These are phyloP conservation scores for Trematomus loennbergii DNA, from an alignment of 2,113 vertebrate species.

Conservation along the genomic window DNA sequence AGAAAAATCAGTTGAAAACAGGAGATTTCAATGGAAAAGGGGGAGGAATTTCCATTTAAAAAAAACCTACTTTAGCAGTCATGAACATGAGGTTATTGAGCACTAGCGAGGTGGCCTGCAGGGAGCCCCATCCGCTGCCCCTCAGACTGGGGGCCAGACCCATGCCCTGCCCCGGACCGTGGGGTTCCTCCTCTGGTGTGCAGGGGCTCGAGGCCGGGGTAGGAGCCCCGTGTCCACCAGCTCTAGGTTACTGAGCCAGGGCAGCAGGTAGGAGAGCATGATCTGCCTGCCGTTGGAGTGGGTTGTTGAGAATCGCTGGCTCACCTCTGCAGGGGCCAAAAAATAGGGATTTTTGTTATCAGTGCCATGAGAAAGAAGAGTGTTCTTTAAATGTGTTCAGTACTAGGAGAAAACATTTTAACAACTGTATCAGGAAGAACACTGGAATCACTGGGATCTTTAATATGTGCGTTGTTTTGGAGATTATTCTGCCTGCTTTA, in stretches of 20 bases:
- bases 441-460: background rate
- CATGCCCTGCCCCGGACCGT: constrained; percentile 85
- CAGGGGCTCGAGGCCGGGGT: constrained; percentile 94
- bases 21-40: background rate
- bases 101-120: constrained; percentile 95
- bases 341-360: background rate
- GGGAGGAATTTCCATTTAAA: no score
- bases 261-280: constrained; percentile 97
- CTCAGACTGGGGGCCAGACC: constrained; percentile 86
- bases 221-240: constrained; percentile 95
- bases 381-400: background rate
- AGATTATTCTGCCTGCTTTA: background rate
- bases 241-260: constrained; percentile 98
- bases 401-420: background rate
- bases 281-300: constrained; percentile 97
- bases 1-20: background rate
- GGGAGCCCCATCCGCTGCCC: constrained; percentile 96
- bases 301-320: constrained; percentile 96
- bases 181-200: constrained; percentile 92
- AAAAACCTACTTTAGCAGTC: constrained; percentile 92
- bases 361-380: background rate
- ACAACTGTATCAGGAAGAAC: background rate
- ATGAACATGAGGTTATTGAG: constrained; percentile 99
- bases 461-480: background rate
- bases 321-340: constrained; percentile 86